These are phyloP conservation scores for Clamator glandarius DNA, from an alignment of 2,797 vertebrate genomes.

Conservation along the genomic window DNA sequence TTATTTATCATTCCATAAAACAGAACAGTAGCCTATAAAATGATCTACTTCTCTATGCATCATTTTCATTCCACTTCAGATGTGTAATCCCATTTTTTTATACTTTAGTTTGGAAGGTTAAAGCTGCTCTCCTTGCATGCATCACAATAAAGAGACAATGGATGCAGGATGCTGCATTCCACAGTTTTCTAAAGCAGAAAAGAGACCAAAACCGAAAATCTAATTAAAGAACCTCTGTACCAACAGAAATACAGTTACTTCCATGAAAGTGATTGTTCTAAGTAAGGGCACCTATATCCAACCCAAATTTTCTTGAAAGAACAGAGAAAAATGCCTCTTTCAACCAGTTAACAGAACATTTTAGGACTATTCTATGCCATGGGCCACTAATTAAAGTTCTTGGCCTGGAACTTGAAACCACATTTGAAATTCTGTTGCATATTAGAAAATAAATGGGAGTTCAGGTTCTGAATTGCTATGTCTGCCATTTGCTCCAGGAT, in stretches of 20 bases:
- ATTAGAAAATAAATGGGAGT: too few relatives aligned
- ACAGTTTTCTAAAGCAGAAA: not conserved
- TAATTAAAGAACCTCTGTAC: not conserved
- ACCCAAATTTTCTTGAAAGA: too few relatives aligned
- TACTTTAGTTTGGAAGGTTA: conserved; percentile 39
- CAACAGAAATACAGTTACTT: not conserved
- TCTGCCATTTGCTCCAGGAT: too few relatives aligned
- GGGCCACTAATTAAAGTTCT: too few relatives aligned
- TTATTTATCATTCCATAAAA: conserved; percentile 61
- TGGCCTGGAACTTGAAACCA: too few relatives aligned
- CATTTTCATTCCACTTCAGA: conserved; percentile 34
- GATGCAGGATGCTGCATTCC: not conserved
- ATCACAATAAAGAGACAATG: conserved; percentile 20
- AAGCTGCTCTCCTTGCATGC: conserved; percentile 7
- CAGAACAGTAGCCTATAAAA: conserved; percentile 52
- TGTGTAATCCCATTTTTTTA: conserved; percentile 28
- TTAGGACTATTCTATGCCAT: too few relatives aligned
- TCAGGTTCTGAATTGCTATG: too few relatives aligned
- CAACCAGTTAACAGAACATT: too few relatives aligned
- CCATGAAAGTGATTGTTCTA: too few relatives aligned
- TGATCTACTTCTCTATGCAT: conserved; percentile 13
- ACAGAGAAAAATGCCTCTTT: too few relatives aligned
- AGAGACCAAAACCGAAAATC: not conserved
- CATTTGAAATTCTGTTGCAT: too few relatives aligned
- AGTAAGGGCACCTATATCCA: too few relatives aligned